These are phyloP conservation scores for Geococcyx californianus DNA, from an alignment of 2,113 vertebrate species.

Conservation along the genomic window DNA sequence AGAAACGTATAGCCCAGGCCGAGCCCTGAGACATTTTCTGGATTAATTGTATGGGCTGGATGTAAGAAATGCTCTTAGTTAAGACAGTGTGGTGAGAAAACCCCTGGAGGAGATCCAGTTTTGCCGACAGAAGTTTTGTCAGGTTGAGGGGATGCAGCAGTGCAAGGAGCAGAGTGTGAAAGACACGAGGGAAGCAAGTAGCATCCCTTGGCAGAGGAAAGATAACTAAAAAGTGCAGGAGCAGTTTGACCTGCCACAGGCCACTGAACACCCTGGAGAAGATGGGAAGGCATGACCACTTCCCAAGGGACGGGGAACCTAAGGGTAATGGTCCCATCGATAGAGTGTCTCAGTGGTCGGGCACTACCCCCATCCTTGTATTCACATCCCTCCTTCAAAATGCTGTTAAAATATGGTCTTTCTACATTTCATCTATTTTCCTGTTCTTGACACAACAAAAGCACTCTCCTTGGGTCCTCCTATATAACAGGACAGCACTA, in stretches of 20 bases:
- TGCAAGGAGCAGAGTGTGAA: neutral
- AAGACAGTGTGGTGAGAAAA: neutral
- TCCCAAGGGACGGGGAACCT: neutral
- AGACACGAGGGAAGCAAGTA: neutral
- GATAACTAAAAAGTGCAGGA: neutral
- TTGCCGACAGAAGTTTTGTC: neutral
- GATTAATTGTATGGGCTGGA: neutral
- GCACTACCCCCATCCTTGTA: neutral
- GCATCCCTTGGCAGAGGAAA: neutral
- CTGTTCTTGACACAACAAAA: neutral
- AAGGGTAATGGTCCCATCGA: neutral
- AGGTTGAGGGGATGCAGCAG: neutral
- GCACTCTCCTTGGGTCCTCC: neutral
- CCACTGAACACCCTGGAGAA: neutral
- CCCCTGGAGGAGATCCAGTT: neutral
- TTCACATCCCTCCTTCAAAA: neutral
- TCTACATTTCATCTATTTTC: neutral
- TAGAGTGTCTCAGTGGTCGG: neutral
- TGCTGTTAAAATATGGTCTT: neutral
- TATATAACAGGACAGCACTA: too few species aligned
- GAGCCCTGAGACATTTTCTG: neutral
- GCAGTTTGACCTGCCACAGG: accelerated
- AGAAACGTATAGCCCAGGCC: neutral
- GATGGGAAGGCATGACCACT: neutral
- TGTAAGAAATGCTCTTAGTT: neutral